Conservation (phyloP, 2,797 vertebrate species). For the Amazona finschi region DNA sequence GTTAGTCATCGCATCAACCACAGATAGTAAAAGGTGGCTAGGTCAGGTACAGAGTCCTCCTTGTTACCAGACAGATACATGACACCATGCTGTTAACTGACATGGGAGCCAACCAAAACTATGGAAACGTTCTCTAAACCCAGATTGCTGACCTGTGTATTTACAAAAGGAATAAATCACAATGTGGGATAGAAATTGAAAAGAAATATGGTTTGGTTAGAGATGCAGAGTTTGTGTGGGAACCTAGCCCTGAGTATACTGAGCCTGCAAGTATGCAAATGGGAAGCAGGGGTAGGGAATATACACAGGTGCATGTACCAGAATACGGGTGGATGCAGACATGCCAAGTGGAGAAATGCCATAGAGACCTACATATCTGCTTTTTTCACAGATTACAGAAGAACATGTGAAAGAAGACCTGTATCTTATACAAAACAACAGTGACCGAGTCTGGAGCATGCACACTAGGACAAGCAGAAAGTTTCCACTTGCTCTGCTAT, state of each 20-base stretch:
- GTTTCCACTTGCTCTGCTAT: not conserved
- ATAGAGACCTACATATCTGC: fast-evolving
- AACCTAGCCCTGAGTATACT: not conserved
- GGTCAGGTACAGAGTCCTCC: not conserved
- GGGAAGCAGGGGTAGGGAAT: not conserved
- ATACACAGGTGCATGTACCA: not conserved
- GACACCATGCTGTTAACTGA: not conserved
- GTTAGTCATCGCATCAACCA: not conserved
- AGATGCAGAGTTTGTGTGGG: not conserved
- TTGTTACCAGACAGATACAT: not conserved
- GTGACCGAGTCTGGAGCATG: fast-evolving
- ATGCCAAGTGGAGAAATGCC: not conserved
- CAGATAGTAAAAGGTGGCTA: not conserved
- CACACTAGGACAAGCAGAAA: not conserved
- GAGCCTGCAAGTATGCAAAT: not conserved
- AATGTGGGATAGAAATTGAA: not conserved
- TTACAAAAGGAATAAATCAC: not conserved
- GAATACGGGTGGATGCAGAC: not conserved
- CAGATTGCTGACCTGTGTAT: not conserved
- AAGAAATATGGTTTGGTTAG: not conserved
- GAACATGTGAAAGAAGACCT: not conserved
- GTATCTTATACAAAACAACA: not conserved
- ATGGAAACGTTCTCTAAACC: not conserved
- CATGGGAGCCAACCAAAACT: not conserved
- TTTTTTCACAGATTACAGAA: not conserved